These are phyloP conservation scores for Ifrita kowaldi DNA, from an alignment of 2,113 vertebrate species.

Conservation along the genomic window DNA sequence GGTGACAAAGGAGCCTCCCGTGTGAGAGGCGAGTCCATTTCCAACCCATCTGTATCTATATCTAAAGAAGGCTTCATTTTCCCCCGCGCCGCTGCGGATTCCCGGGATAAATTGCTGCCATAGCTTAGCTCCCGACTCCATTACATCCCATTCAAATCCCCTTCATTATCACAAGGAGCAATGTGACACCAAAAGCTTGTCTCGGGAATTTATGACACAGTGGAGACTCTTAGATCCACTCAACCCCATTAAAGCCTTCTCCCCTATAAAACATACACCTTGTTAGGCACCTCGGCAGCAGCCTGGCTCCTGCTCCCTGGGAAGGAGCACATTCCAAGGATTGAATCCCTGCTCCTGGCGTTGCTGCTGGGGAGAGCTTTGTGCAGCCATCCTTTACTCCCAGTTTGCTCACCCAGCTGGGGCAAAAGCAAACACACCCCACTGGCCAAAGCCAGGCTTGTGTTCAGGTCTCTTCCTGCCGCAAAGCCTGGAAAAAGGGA, in stretches of 20 bases:
- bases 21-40: constrained; percentile 1
- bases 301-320: not conserved
- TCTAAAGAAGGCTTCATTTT: constrained; percentile 29
- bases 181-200: constrained; percentile 57
- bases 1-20: constrained; percentile 49
- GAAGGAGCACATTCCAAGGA: not conserved
- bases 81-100: not conserved
- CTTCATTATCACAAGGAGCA: constrained; percentile 62
- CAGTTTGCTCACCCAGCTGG: not conserved
- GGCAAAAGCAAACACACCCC: not conserved
- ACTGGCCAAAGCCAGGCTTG: not conserved
- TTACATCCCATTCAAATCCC: constrained; percentile 60
- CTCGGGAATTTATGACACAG: constrained; percentile 49
- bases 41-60: constrained; percentile 44
- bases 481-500: not conserved
- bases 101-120: constrained; percentile 41
- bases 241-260: constrained; percentile 59
- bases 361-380: not conserved
- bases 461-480: not conserved
- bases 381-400: not conserved
- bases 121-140: constrained; percentile 39
- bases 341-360: not conserved
- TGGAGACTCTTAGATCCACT: constrained; percentile 55
- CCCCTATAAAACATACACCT: constrained; percentile 55
- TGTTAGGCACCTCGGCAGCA: not conserved